Evolutionary conservation across 2,888 invertebrate species (phyloP), one percentile per base, ranked within the genome.

Genomic region (Desoria tigrina): DNA sequence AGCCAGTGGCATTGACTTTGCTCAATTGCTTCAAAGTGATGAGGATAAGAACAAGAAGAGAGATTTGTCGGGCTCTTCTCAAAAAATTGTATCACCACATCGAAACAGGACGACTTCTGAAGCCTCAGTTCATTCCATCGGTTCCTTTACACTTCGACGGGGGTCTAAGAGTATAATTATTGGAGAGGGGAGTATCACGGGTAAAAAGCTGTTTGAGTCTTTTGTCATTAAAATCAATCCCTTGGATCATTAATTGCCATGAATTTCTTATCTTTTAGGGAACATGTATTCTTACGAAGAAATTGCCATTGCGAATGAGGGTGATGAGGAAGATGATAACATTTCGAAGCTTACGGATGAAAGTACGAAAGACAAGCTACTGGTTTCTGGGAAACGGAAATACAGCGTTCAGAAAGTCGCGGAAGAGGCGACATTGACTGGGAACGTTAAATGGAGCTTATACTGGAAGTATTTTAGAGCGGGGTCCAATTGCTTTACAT

Each of bases 1-100:
- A 72, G 86, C 85, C 1, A 86, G 87, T 11, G 91, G 90, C 0
- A 79, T 90, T 75, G 88, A 92, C 80, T 91, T 92, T 79, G 90
- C 90, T 0, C 83, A 87, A 76, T 80, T 93, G 67, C 79, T 92
- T 64, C 85, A 83, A 77, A 60, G 32, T 21, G 67, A 64, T 4
- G 62, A 62, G 2, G 65, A 65, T 1, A 56, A 69, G 32, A 26
- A 61, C 1, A 24, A 32, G 21, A 16, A 37, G 4, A 11, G 11
- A 32, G 11, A 32, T 4, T 7, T 11, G 32, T 7, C 32, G 6
- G 11, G 6, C 14, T 6, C 55, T 6, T 14, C 28, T 26, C 14
- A 11, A 11, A 3, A 14, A 55, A 53, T 16, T 21, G 2, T 23
- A 16, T 26, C 53, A 53, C 26, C 57, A 9, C 4, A 24, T 6